Base-by-base conservation (phyloP, 2,888 invertebrate genomes). In the Luperina nickerlii region DNA sequence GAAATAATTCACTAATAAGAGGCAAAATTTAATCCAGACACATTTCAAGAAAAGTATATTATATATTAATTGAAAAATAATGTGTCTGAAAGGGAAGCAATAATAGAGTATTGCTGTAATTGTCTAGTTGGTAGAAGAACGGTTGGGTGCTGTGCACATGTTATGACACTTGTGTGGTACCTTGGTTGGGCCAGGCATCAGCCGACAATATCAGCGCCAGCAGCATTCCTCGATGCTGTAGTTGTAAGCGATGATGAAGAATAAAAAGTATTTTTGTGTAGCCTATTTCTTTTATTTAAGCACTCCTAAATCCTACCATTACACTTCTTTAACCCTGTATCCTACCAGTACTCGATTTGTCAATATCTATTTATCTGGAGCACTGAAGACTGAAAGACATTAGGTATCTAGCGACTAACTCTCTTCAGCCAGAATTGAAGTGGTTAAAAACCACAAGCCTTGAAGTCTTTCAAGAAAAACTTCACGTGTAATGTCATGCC, bases 1-100 rank as follows among this genome's bases (percentile, higher is more conserved):
- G 63, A 15, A 27, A 73, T 62, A 73, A 73, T 32, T 24, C 62
- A 2, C 24, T 73, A 0, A 65, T 73, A 65, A 63, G 73, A 45
- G 65, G 73, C 24, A 73, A 73, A 63, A 73, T 73, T 0, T 45
- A 73, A 65, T 73, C 24, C 32, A 73, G 73, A 32, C 45, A 60
- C 11, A 60, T 38, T 38, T 32, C 32, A 32, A 32, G 32, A 32
- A 32, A 32, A 32, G 32, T 32, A 32, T 32, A 32, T 32, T 32
- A 32, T 32, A 32, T 32, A 32, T 38, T 60, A n/a, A 72, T 60
- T 42, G n/a, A 42, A 60, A 60, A 42, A 71, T 71, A 70, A 70
- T 70, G 18, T 57, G 8, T 20, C 38, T 42, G 57, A 42, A 71
- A 18, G 57, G 57, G 9, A 57, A 20, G 57, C 6, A 6, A 20